These are phyloP conservation scores for Dasysyrphus albostriatus DNA, from an alignment of 2,888 invertebrate genomes.

Conservation along the genomic window DNA sequence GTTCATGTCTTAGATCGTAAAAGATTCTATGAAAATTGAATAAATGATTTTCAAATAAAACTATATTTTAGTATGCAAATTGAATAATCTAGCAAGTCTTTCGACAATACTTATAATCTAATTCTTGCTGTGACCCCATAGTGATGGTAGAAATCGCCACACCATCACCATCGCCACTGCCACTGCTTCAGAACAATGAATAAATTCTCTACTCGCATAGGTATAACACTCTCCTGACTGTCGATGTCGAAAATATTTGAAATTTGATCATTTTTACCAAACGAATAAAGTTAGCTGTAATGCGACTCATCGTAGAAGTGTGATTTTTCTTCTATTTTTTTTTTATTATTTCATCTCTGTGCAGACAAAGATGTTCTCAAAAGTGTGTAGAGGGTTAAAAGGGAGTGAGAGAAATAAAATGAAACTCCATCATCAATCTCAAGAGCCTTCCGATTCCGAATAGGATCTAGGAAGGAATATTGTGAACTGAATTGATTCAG, in stretches of 20 bases:
- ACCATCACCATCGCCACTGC: neutral
- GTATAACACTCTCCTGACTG: conserved; percentile 10
- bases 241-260: conserved; percentile 54
- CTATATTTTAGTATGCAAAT: too few relatives aligned
- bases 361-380: conserved; percentile 36
- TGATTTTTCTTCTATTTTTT: conserved; percentile 50
- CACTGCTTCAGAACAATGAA: conserved; percentile 48
- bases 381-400: neutral
- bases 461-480: conserved; percentile 48
- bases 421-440: conserved; percentile 73
- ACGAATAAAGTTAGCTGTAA: conserved; percentile 67
- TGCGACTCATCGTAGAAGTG: conserved; percentile 64
- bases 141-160: neutral
- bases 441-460: conserved; percentile 36
- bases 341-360: neutral
- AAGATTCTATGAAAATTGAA: too few relatives aligned
- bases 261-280: conserved; percentile 67
- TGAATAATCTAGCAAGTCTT: too few relatives aligned
- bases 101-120: neutral
- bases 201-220: neutral
- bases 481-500: conserved; percentile 70
- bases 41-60: too few relatives aligned
- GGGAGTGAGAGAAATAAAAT: conserved; percentile 43
- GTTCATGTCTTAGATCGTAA: too few relatives aligned
- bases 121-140: neutral